These are phyloP conservation scores for Zophobas morio DNA, from an alignment of 1,140 invertebrate genomes.

Conservation along the genomic window DNA sequence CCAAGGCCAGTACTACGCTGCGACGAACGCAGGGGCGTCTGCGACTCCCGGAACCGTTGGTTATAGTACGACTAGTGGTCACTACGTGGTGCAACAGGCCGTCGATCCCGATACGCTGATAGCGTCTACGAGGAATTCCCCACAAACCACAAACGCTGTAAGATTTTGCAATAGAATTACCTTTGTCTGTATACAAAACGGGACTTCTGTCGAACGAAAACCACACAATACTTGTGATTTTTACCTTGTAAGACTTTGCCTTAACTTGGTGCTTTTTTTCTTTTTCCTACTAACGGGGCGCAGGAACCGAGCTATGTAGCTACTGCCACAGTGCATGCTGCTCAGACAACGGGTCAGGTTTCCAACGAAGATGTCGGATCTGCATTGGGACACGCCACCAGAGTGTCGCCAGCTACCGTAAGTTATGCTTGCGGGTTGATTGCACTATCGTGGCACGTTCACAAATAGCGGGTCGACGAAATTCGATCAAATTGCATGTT, in stretches of 20 bases:
- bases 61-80: conserved; percentile 71
- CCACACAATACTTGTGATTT: background rate
- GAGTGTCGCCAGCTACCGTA: conserved; percentile 91
- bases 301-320: conserved; percentile 78
- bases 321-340: conserved; percentile 73
- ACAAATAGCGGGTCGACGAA: background rate
- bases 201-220: background rate
- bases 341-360: conserved; percentile 72
- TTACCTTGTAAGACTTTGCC: background rate
- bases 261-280: conserved; percentile 39
- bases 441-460: conserved; percentile 4
- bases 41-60: conserved; percentile 75
- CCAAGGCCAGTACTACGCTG: conserved; percentile 76
- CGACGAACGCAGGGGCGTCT: conserved; percentile 71
- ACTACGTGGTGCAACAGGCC: conserved; percentile 74
- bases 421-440: conserved; percentile 70
- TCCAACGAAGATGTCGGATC: conserved; percentile 72
- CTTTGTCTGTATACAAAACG: background rate
- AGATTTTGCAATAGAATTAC: conserved; percentile 56
- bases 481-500: conserved; percentile 47
- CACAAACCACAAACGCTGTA: conserved; percentile 79
- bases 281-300: conserved; percentile 63
- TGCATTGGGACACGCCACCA: conserved; percentile 85
- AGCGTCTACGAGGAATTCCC: conserved; percentile 71
- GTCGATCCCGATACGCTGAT: conserved; percentile 71